phyloP scores from a whole-genome alignment of 2,888 invertebrate genomes.

The Hirtodrosophila trivittata region DNA sequence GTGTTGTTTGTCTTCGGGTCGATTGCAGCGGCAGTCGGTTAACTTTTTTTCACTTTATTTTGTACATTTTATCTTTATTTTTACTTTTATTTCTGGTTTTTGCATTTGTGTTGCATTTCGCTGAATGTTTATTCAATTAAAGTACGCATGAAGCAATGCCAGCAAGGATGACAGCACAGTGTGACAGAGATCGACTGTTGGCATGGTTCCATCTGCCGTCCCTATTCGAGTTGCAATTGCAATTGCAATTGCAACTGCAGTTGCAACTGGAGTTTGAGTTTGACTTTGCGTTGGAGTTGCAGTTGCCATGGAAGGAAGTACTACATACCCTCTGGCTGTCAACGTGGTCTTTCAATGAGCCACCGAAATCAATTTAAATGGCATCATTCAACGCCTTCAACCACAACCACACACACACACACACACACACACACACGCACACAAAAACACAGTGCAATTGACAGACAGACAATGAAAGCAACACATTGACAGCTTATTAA shows the following conservation, averaged over 20 bases:
- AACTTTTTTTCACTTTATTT: conserved; percentile 15
- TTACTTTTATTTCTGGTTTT: conserved; percentile 10
- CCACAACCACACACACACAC: conserved; percentile 51
- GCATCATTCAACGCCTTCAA: conserved; percentile 71
- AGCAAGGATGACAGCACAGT: conserved; percentile 9
- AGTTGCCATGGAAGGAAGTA: conserved; percentile 33
- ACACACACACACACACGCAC: neutral
- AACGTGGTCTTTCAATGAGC: conserved; percentile 49
- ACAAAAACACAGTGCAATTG: conserved; percentile 13
- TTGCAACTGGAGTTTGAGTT: no score
- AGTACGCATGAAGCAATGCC: conserved; percentile 60
- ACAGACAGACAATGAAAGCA: conserved; percentile 22
- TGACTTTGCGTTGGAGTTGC: no score
- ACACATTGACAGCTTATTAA: conserved; percentile 74
- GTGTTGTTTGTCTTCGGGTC: conserved; percentile 74
- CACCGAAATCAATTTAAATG: conserved; percentile 76
- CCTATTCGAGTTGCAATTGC: conserved; percentile 17
- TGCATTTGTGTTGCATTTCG: conserved; percentile 28
- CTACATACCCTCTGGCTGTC: conserved; percentile 14
- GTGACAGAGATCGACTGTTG: conserved; percentile 11
- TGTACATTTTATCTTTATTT: conserved; percentile 39
- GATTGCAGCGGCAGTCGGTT: conserved; percentile 46
- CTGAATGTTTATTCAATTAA: conserved; percentile 77
- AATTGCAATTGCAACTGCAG: no score
- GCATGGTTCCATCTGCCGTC: conserved; percentile 10